Base-by-base conservation (phyloP, 1,140 invertebrate species). In the Acromyrmex charruanus region DNA sequence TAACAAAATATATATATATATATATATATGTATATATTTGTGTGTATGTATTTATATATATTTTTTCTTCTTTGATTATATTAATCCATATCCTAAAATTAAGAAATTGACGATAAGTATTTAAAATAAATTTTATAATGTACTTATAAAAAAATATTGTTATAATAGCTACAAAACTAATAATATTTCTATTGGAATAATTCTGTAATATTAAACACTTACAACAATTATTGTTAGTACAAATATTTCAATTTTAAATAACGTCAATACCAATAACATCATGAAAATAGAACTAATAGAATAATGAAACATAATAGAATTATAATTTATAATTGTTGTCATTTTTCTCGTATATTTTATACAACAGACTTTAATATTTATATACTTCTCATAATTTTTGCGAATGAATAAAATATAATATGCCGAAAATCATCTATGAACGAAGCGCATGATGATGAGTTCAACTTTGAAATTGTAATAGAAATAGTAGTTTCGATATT, bases 1-100 rank as follows among this genome's bases (percentile, higher is more conserved):
- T 85, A 85, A 77, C 61, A 85, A 85, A 85, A 85, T 85, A 84
- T 84, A 55, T 84, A 55, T 84, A 39, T 65, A n/a, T 84, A 82
- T 61, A 14, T 80, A 55, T 80, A 53, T 28, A 31, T 31, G 3
- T 31, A 31, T 31, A 28, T 28, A 28, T 28, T 18, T 72, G 35
- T 44, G 39, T 44, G 39, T 44, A 44, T 59, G 69, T 86, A 86
- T 75, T 39, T 80, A 68, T 55, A 79, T 79, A 84, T 84, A 74
- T 82, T 28, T 66, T 18, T 81, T 86, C 28, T 82, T 72, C 77
- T 71, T 69, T 87, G 49, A 81, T 82, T 87, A 71, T 85, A 79
- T 85, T 77, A 85, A 79, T 85, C 0, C 49, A 53, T 77, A 77
- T 25, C 69, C 39, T 84, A 84, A 84, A 84, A 72, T 71, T 82